Base-by-base conservation (phyloP, 2,888 invertebrate species). In the Cosmia trapezina region DNA sequence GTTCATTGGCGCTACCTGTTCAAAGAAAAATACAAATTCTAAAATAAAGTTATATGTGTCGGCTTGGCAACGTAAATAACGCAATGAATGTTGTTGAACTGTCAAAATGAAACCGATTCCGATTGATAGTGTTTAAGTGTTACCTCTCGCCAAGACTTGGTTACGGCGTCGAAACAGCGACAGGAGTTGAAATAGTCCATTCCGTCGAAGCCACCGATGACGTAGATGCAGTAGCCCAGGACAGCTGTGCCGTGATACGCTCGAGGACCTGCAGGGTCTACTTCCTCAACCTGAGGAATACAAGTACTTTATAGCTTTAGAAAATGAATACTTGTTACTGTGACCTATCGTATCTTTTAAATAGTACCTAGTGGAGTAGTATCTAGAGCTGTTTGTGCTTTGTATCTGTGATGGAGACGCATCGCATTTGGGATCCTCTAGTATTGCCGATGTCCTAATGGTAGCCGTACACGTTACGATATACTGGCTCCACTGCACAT, bases 221-320 rank as follows among this genome's bases (percentile, higher is more conserved):
- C 97, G 93, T 98, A 99, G 81, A 99, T 98, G 88, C 98, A 97
- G 85, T 97, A 97, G 0, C 98, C 98, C 1, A 99, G 97, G 0
- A 99, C 98, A 0, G 98, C 98, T 0, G 98, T 98, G n/a, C 99
- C 99, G 90, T 99, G 99, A 92, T 99, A 99, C 0, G 99, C 99
- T 68, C 99, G 96, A 0, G 99, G 98, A 41, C 98, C 98, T 17
- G 97, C 97, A 4, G 98, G 97, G 93, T 98, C 98, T 60, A 98
- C 98, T 89, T 98, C 98, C 82, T 97, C 97, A 14, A 98, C 97
- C 97, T 97, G 84, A 8, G 5, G 8, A 43, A 49, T 3, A 17
- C 1, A 41, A 41, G 1, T 22, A 47, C 2, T 12, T 11, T n/a
- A n/a, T n/a, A 12, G 22, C 6, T 62, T 47, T 12, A 28, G 17